These are phyloP conservation scores for Anastatus disparis DNA, from an alignment of 1,140 invertebrate genomes.

Conservation along the genomic window DNA sequence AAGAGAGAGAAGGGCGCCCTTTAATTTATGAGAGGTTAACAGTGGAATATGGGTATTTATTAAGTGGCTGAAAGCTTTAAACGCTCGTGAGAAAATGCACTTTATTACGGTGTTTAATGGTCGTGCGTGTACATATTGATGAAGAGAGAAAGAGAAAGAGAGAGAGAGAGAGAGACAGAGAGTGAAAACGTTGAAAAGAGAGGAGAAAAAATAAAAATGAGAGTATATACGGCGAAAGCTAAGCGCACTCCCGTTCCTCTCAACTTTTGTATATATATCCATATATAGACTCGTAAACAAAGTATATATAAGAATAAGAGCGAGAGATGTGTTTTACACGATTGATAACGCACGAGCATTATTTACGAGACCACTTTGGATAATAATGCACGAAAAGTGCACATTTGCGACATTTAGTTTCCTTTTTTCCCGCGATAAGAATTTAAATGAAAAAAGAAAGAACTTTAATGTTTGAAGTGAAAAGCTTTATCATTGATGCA, in stretches of 20 bases:
- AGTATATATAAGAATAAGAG: not conserved
- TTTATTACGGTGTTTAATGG: constrained; percentile 33
- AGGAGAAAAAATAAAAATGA: too few relatives aligned
- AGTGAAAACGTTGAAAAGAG: too few relatives aligned
- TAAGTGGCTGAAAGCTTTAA: constrained; percentile 25
- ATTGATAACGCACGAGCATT: not conserved
- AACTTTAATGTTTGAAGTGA: too few relatives aligned
- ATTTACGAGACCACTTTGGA: not conserved
- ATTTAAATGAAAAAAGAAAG: too few relatives aligned
- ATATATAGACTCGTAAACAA: not conserved
- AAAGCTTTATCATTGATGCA: too few relatives aligned
- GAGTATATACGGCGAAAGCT: not conserved
- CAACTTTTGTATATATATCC: too few relatives aligned
- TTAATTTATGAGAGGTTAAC: constrained; percentile 1
- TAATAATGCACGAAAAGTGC: too few relatives aligned
- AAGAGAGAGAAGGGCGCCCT: not conserved
- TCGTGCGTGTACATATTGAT: constrained; percentile 31
- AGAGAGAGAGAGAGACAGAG: not conserved
- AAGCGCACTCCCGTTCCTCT: not conserved
- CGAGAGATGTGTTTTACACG: not conserved
- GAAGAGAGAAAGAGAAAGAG: constrained; percentile 11
- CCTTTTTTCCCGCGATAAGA: too few relatives aligned
- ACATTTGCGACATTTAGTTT: too few relatives aligned
- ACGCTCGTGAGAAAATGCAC: constrained; percentile 30
- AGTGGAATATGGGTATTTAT: constrained; percentile 37